Evolutionary conservation across 2,113 vertebrate species (phyloP), one percentile per base, ranked within the genome.

Genomic region (Planiliza haematocheilus): DNA sequence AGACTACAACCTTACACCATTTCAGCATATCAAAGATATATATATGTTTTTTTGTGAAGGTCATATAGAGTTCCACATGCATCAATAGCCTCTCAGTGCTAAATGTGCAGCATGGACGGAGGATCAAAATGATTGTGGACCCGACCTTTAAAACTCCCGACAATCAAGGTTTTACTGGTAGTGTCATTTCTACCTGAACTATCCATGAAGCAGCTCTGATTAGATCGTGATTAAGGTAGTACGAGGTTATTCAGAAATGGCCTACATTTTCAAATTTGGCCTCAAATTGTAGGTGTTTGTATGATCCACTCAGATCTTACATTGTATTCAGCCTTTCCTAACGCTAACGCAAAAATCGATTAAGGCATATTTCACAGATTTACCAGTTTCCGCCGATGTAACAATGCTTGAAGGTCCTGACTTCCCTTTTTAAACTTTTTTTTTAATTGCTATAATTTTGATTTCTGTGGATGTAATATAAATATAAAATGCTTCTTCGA

Each of bases 101-200:
- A 1, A 50, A 63, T 64, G 30, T 68, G 46, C 58, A 17, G 30
- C 16, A 66, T 30, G 17, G 36, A 55, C 3, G 36, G 55, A 53
- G 37, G 50, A 18, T 46, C 18, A 58, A 50, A 70, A 63, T 65
- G 58, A 74, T 34, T 21, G 3, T 18, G 7, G 24, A 30, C 24
- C 24, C 7, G 7, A 11, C 11, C 39, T 30, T 30, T 30, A 30
- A 30, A 30, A 5, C 24, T 64, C 6, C n/a, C n/a, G n/a, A 49
- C 38, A 83, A 65, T 82, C 58, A 53, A 55, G 24, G 37, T 66
- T 69, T 65, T 43, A 52, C 60, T 55, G 61, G 50, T 20, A 49
- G 60, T 36, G 10, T 61, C 13, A 41, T 53, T 66, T 51, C 4
- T 38, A 43, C 48, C 42, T 37, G 42, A 9, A 18, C 24, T 45